Conservation (phyloP, 2,113 vertebrate species). For the Brachypodius melanocephalos region DNA sequence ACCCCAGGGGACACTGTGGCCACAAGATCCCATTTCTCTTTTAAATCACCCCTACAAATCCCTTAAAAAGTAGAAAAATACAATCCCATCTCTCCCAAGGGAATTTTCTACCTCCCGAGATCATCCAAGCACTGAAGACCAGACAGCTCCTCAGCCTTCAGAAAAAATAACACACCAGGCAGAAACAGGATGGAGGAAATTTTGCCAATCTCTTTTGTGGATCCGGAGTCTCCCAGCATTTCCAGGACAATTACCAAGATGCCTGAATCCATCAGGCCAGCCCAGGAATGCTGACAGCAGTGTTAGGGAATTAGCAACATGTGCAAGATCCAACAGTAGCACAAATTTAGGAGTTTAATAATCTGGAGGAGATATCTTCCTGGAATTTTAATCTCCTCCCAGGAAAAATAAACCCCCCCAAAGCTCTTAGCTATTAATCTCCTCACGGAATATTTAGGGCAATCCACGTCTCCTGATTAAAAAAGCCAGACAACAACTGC, state of each 20-base stretch:
- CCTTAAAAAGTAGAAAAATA: constrained; percentile 18
- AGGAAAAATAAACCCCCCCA: not conserved
- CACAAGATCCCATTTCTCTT: not conserved
- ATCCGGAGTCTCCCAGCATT: not conserved
- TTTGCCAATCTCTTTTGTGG: not conserved
- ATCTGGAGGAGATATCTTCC: constrained; percentile 53
- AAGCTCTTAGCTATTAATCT: constrained; percentile 55
- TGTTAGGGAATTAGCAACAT: constrained; percentile 30
- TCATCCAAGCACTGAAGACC: constrained; percentile 4
- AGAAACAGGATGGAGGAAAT: not conserved
- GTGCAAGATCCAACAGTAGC: constrained; percentile 32
- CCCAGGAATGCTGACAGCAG: constrained; percentile 17
- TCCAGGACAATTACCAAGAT: constrained; percentile 39
- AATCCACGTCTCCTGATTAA: constrained; percentile 46
- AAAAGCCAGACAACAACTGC: constrained; percentile 4
- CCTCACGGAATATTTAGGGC: constrained; percentile 40
- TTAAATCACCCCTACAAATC: not conserved
- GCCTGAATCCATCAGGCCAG: constrained; percentile 23
- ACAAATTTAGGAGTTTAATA: constrained; percentile 55
- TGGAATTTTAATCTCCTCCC: constrained; percentile 59
- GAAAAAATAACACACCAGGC: not conserved
- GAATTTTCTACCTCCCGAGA: constrained; percentile 27
- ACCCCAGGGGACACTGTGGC: not conserved
- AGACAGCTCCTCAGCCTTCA: constrained; percentile 10
- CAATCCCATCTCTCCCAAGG: not conserved